phyloP scores from a whole-genome alignment of 2,113 vertebrate species.

The Apaloderma vittatum region DNA sequence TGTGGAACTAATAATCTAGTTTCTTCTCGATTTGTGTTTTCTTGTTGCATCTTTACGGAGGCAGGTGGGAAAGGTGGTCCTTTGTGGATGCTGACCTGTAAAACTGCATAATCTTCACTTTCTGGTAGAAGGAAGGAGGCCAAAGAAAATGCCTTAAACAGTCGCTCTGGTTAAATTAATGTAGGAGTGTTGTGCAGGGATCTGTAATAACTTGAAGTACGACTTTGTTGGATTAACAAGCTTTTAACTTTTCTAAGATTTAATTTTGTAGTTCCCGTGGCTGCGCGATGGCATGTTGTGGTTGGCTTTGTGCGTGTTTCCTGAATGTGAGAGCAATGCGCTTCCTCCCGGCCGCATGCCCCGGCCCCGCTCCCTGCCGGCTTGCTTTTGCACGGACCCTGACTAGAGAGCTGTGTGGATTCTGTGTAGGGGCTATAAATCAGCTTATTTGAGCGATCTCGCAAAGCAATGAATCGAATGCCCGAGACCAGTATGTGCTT shows the following conservation, averaged over 20 bases:
- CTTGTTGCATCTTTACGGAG: background rate
- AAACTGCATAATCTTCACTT: constrained; percentile 8
- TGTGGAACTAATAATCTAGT: background rate
- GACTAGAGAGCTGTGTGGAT: background rate
- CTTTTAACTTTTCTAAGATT: background rate
- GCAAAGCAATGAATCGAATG: background rate
- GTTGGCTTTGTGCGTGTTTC: background rate
- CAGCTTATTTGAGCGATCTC: background rate
- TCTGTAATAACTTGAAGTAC: constrained; percentile 16
- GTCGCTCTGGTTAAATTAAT: background rate
- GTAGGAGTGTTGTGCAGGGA: background rate
- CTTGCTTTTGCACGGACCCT: background rate
- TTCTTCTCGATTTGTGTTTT: background rate
- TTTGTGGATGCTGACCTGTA: background rate
- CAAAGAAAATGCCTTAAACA: constrained; percentile 64
- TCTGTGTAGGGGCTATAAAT: background rate
- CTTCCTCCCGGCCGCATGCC: background rate
- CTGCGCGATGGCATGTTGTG: background rate
- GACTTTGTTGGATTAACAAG: background rate
- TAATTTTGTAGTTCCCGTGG: background rate
- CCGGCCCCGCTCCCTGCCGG: constrained; percentile 1
- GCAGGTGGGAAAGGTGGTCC: background rate
- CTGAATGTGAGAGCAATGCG: background rate
- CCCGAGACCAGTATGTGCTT: background rate
- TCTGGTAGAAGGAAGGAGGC: constrained; percentile 17